Percentiles rank a stretch among this genome's conserved stretches.
Evolutionary conservation across 2,797 vertebrate species (phyloP).

Genomic region (Melopsittacus undulatus): DNA sequence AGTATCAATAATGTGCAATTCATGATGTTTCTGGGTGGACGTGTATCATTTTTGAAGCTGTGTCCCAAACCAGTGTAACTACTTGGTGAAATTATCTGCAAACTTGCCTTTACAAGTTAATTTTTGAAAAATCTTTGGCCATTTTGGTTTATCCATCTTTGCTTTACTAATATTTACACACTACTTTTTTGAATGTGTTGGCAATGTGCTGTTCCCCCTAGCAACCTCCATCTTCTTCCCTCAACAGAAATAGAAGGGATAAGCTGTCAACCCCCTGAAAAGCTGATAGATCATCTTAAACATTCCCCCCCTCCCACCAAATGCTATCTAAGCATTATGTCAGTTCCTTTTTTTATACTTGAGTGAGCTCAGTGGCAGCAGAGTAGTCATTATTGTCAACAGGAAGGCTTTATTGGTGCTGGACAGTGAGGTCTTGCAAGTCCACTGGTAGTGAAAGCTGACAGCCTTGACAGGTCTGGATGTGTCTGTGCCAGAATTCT

Average conservation of each 20-base stretch:
- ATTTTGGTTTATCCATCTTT: neutral
- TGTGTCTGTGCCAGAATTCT: neutral
- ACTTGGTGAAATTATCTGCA: neutral
- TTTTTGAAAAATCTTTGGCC: fast-evolving
- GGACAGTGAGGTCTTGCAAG: neutral
- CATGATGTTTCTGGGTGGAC: neutral
- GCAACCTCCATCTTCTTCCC: neutral
- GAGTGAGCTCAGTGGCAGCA: constrained; percentile 3
- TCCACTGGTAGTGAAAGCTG: neutral
- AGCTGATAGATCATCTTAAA: constrained; percentile 7
- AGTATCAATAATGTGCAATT: neutral
- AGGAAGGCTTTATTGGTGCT: neutral
- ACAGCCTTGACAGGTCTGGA: neutral
- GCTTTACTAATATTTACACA: neutral
- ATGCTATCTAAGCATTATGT: constrained; percentile 29
- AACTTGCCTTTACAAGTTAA: neutral
- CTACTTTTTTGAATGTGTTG: neutral
- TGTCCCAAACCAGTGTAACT: neutral
- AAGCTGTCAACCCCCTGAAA: constrained; percentile 1
- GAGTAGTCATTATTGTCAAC: constrained; percentile 24
- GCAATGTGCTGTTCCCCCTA: neutral
- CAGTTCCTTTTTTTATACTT: constrained; percentile 10
- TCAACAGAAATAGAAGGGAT: neutral
- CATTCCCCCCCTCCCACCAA: no score
- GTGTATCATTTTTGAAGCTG: neutral